These are phyloP conservation scores for Neodon shergylaensis DNA, from an alignment of 2,113 vertebrate species.

Conservation along the genomic window DNA sequence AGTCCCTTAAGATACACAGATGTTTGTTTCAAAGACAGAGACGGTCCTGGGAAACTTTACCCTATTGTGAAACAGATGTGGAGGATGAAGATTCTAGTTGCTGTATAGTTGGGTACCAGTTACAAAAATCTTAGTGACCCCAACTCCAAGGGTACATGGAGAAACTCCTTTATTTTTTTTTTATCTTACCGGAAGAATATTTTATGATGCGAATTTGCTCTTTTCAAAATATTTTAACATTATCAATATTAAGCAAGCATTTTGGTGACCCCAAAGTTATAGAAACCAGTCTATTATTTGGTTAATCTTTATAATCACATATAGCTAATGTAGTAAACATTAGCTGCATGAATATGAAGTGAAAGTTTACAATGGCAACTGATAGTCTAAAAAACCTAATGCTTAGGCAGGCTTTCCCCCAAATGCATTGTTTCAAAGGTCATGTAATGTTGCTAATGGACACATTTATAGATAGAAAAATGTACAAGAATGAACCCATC, in stretches of 20 bases:
- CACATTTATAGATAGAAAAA: constrained; percentile 59
- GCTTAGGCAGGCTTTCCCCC: constrained; percentile 39
- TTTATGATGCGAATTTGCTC: constrained; percentile 12
- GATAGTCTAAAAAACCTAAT: constrained; percentile 50
- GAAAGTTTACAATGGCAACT: not conserved
- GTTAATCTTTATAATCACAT: not conserved
- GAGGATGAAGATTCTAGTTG: not conserved
- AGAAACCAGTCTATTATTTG: not conserved
- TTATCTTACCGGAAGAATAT: constrained; percentile 6
- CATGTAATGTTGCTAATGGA: constrained; percentile 4
- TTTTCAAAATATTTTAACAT: constrained; percentile 51
- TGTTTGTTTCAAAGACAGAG: constrained; percentile 46
- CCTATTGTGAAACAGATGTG: not conserved
- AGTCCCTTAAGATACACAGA: constrained; percentile 13
- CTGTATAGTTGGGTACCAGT: not conserved
- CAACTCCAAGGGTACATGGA: not conserved
- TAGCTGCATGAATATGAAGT: not conserved
- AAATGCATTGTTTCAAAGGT: constrained; percentile 51
- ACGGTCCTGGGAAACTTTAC: not conserved
- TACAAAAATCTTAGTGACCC: not conserved
- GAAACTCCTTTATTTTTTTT: not conserved
- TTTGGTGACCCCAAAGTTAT: constrained; percentile 5
- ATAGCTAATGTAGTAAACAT: not conserved
- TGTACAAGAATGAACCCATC: constrained; percentile 28
- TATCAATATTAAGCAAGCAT: constrained; percentile 8